phyloP scores from a whole-genome alignment of 2,113 vertebrate genomes.

The Melospiza melodia region DNA sequence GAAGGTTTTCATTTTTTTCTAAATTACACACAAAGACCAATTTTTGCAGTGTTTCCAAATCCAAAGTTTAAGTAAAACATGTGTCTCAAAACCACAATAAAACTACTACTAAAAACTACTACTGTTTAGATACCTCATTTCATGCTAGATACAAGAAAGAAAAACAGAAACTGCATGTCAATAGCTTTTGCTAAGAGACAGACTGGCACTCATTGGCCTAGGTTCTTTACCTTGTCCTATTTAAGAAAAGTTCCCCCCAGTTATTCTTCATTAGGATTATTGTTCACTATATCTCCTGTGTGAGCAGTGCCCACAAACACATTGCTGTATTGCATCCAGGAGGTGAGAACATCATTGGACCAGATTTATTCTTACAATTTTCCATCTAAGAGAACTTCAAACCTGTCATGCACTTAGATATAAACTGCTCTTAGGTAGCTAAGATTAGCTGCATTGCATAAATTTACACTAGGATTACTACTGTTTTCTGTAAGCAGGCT shows the following conservation, averaged over 20 bases:
- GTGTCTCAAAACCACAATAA: not conserved
- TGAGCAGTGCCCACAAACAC: not conserved
- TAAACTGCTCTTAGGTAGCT: not conserved
- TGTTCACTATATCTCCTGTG: not conserved
- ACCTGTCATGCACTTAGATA: not conserved
- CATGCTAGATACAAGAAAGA: not conserved
- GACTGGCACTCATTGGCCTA: not conserved
- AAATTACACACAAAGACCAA: not conserved
- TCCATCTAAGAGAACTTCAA: not conserved
- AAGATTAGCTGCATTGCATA: not conserved
- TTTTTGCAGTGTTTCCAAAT: not conserved
- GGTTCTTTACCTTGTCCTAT: not conserved
- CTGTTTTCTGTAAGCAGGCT: not conserved
- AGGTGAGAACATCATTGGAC: not conserved
- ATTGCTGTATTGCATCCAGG: not conserved
- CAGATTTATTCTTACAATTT: not conserved
- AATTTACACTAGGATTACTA: not conserved
- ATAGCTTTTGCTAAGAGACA: not conserved
- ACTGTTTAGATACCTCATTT: not conserved
- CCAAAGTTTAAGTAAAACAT: not conserved
- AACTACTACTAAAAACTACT: not conserved
- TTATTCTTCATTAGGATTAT: not conserved
- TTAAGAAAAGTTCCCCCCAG: not conserved
- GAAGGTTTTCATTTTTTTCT: not conserved
- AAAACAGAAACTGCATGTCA: not conserved